A percentile compares a stretch with the other conserved stretches of the same genome.
Conservation (phyloP, 1,140 invertebrate genomes). For the Diprion similis region DNA sequence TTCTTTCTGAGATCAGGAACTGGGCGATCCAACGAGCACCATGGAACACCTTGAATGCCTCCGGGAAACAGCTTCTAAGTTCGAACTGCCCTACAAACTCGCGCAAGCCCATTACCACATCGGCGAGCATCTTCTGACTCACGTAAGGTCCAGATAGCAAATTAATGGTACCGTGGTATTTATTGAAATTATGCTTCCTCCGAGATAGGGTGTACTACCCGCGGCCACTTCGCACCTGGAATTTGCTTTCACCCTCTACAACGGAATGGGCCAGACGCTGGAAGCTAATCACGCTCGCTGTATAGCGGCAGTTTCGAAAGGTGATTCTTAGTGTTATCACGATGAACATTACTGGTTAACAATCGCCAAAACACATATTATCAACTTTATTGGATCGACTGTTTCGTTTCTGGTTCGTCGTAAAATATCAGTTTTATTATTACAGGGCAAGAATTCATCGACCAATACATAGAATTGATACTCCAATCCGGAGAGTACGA, state of each 20-base stretch:
- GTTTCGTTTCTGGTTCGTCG: slow-evolving; percentile 14
- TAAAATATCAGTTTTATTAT: background rate
- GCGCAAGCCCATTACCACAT: slow-evolving; percentile 41
- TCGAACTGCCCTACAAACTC: slow-evolving; percentile 30
- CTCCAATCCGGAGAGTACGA: slow-evolving; percentile 25
- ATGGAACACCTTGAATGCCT: slow-evolving; percentile 35
- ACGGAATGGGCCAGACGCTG: slow-evolving; percentile 17
- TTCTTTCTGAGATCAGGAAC: slow-evolving; percentile 27
- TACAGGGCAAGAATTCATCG: slow-evolving; percentile 39
- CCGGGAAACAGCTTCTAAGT: slow-evolving; percentile 30
- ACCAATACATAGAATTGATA: slow-evolving; percentile 34
- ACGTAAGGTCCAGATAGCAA: slow-evolving; percentile 24
- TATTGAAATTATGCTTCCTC: slow-evolving; percentile 4
- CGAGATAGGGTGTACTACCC: slow-evolving; percentile 26
- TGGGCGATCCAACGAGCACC: slow-evolving; percentile 29
- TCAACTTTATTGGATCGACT: background rate
- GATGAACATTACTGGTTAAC: background rate
- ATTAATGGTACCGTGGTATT: background rate
- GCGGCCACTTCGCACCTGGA: slow-evolving; percentile 39
- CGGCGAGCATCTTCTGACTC: slow-evolving; percentile 40
- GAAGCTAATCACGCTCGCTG: slow-evolving; percentile 40
- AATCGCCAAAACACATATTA: too few species aligned
- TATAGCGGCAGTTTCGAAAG: slow-evolving; percentile 43
- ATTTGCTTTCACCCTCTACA: slow-evolving; percentile 34
- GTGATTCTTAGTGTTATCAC: slow-evolving; percentile 21